Evolutionary conservation across 2,113 vertebrate genomes (phyloP).

Genomic region (Cairina moschata): DNA sequence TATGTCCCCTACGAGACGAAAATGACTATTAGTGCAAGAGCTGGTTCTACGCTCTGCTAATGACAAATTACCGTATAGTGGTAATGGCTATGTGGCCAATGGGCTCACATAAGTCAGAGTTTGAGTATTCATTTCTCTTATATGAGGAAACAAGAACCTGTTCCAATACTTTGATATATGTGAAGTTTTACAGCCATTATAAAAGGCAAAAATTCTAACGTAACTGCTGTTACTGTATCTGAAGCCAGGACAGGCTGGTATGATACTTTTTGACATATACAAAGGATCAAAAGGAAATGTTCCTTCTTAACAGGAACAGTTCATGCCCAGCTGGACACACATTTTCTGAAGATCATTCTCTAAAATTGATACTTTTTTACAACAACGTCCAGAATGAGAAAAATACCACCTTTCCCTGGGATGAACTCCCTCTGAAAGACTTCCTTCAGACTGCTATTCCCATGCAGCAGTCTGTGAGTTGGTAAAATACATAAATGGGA

Average conservation of each 20-base stretch:
- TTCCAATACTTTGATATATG: neutral
- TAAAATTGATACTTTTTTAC: neutral
- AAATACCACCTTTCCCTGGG: constrained; percentile 81
- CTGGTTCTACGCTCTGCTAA: neutral
- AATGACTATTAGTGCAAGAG: neutral
- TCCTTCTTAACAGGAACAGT: neutral
- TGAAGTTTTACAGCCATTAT: neutral
- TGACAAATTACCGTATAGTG: accelerated
- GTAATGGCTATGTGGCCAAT: too few relatives aligned
- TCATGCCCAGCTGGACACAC: neutral
- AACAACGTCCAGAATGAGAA: neutral
- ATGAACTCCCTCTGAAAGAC: constrained; percentile 76
- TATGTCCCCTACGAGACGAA: neutral
- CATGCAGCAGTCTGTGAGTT: constrained; percentile 86
- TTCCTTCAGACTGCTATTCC: constrained; percentile 80
- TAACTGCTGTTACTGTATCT: neutral
- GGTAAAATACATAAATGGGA: constrained; percentile 89
- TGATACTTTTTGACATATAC: neutral
- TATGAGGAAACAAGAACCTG: neutral
- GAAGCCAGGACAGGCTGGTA: neutral
- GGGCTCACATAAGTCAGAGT: neutral
- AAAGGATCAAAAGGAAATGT: neutral
- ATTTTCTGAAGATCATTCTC: neutral
- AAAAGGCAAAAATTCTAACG: neutral
- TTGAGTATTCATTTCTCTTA: neutral